Evolutionary conservation across 2,888 invertebrate genomes (phyloP).

Genomic region (Thecocarcelia acutangulata): DNA sequence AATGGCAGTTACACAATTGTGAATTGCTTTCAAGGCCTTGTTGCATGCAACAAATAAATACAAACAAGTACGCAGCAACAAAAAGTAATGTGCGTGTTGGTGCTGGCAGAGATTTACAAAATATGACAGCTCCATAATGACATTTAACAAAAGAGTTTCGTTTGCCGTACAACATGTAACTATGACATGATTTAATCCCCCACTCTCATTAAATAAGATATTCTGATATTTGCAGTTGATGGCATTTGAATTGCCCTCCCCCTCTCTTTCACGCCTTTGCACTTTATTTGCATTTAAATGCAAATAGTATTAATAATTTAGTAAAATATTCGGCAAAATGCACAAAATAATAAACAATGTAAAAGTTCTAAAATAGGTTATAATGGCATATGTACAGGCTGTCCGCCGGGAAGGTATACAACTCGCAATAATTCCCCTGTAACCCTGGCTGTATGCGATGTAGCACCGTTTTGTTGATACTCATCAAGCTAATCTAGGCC

Average conservation of each 20-base stretch:
- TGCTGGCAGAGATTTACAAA: constrained; percentile 39
- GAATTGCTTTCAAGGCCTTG: constrained; percentile 11
- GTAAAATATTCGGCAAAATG: constrained; percentile 5
- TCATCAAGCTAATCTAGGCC: too few relatives aligned
- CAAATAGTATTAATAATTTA: constrained; percentile 40
- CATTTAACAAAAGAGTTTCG: constrained; percentile 27
- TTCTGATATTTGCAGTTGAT: not conserved
- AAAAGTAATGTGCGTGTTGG: constrained; percentile 21
- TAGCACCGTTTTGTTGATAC: too few relatives aligned
- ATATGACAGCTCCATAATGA: constrained; percentile 55
- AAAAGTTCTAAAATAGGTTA: constrained; percentile 12
- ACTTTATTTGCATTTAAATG: constrained; percentile 53
- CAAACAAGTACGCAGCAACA: too few relatives aligned
- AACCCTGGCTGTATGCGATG: too few relatives aligned
- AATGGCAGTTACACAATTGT: not conserved
- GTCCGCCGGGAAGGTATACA: too few relatives aligned
- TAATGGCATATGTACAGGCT: not conserved
- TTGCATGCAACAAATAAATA: constrained; percentile 28
- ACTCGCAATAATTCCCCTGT: too few relatives aligned
- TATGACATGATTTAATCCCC: not conserved
- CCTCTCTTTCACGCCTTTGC: not conserved
- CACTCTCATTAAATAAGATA: not conserved
- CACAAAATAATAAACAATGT: constrained; percentile 17
- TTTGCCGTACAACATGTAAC: constrained; percentile 9
- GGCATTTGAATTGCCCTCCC: not conserved